Conservation (phyloP, 2,797 vertebrate species). For the Diceros bicornis region DNA sequence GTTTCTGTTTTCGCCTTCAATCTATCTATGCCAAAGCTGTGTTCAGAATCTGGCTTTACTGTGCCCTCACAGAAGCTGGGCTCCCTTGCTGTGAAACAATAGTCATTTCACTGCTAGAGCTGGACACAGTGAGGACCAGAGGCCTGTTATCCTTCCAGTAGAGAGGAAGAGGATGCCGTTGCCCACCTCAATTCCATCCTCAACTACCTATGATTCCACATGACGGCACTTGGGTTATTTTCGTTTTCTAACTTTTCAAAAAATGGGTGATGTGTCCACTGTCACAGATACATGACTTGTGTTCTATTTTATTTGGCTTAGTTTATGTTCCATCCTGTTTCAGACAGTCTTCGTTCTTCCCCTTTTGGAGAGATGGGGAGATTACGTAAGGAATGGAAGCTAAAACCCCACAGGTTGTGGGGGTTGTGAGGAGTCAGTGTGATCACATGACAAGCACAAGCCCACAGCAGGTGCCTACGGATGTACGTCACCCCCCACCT, state of each 20-base stretch:
- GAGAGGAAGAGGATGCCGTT: background rate
- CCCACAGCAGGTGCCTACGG: no score
- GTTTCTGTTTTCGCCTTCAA: slow-evolving; percentile 12
- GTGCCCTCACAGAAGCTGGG: background rate
- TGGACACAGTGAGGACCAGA: background rate
- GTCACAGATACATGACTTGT: background rate
- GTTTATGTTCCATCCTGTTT: background rate
- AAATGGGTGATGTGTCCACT: background rate
- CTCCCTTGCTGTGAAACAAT: background rate
- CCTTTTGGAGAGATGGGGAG: background rate
- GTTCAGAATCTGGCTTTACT: background rate
- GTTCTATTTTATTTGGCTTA: background rate
- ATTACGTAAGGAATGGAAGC: background rate
- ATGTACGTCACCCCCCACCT: rapidly evolving
- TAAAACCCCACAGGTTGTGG: background rate
- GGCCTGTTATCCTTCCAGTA: background rate
- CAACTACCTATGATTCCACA: background rate
- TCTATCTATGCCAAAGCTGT: background rate
- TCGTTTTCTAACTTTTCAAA: background rate
- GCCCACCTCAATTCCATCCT: background rate
- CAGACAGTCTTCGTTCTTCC: background rate
- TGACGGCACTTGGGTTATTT: rapidly evolving
- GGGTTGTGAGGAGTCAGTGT: background rate
- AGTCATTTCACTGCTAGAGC: background rate
- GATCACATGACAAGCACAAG: background rate